These are phyloP conservation scores for Malurus cyaneus DNA, from an alignment of 2,113 vertebrate species.

Conservation along the genomic window DNA sequence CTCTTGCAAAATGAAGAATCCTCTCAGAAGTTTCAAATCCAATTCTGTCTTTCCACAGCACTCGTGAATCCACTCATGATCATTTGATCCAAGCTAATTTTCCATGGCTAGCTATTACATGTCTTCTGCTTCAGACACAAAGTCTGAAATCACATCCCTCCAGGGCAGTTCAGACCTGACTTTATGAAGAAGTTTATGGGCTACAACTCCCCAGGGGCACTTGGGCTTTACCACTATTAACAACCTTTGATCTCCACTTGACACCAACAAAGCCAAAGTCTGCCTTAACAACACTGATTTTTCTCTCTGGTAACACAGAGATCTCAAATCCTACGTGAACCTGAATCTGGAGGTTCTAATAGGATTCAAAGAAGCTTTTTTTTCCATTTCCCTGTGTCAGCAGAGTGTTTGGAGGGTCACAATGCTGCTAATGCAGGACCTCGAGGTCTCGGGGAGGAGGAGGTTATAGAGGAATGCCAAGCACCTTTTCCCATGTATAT, in stretches of 20 bases:
- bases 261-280: not conserved
- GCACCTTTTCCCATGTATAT: conserved; percentile 49
- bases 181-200: conserved; percentile 30
- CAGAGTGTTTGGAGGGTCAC: not conserved
- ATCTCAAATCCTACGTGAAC: not conserved
- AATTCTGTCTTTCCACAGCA: not conserved
- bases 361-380: not conserved
- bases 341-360: not conserved
- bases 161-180: not conserved
- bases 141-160: conserved; percentile 37
- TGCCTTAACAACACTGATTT: not conserved
- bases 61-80: conserved; percentile 9
- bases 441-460: conserved; percentile 31
- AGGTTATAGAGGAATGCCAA: conserved; percentile 45
- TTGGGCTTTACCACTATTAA: conserved; percentile 5
- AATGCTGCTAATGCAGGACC: not conserved
- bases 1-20: not conserved
- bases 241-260: conserved; percentile 30
- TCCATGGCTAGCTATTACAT: conserved; percentile 46
- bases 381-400: not conserved
- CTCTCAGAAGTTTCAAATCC: not conserved
- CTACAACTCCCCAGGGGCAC: not conserved
- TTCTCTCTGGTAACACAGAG: not conserved
- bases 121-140: conserved; percentile 23
- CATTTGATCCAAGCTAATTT: conserved; percentile 49